Percentiles rank a stretch among this genome's conserved stretches.
Evolutionary conservation across 1,140 invertebrate species (phyloP).

Genomic region (Dinoponera quadriceps): DNA sequence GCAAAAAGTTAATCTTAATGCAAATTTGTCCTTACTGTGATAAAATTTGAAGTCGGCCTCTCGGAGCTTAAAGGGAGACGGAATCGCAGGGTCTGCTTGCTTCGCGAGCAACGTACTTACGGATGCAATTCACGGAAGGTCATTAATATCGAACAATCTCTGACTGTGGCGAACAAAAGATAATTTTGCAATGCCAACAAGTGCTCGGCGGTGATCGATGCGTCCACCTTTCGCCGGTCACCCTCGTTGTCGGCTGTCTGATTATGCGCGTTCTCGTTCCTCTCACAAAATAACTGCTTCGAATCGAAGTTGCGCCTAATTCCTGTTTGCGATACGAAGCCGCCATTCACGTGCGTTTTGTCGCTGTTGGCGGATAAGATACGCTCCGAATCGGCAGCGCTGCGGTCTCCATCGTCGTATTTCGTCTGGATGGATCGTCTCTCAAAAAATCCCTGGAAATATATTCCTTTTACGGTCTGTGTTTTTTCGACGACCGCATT

Average conservation of each 20-base stretch:
- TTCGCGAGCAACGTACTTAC: constrained; percentile 73
- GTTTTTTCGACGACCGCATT: neutral
- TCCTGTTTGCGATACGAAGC: constrained; percentile 17
- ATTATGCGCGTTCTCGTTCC: constrained; percentile 6
- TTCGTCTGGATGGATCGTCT: neutral
- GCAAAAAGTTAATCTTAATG: too few species aligned
- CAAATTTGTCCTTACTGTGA: too few species aligned
- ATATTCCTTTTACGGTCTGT: neutral
- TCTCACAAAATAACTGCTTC: constrained; percentile 12
- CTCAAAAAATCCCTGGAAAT: constrained; percentile 9
- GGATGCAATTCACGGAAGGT: constrained; percentile 82
- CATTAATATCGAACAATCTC: constrained; percentile 87
- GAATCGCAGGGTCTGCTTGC: constrained; percentile 17
- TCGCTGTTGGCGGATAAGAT: constrained; percentile 18
- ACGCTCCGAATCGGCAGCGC: neutral
- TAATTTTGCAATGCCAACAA: constrained; percentile 83
- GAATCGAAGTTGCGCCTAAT: constrained; percentile 23
- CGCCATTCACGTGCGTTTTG: neutral
- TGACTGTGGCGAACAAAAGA: constrained; percentile 85
- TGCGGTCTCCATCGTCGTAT: constrained; percentile 6
- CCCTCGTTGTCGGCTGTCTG: neutral
- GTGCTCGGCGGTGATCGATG: constrained; percentile 46
- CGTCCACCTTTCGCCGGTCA: constrained; percentile 36
- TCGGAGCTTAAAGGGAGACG: neutral
- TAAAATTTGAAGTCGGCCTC: neutral